Evolutionary conservation across 2,888 invertebrate species (phyloP).

Genomic region (Odontocolon sp.): DNA sequence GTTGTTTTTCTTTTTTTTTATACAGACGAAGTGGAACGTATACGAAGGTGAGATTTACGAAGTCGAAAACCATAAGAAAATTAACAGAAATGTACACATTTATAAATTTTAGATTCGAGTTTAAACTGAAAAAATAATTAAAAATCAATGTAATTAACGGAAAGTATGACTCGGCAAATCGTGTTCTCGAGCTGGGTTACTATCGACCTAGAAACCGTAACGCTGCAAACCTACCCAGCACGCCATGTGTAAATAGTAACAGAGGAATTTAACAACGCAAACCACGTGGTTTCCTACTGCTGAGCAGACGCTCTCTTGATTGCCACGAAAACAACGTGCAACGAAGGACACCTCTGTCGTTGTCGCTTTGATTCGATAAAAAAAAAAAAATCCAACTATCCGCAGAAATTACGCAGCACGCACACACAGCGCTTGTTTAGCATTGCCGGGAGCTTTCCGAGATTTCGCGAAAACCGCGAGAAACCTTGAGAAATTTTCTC

Average conservation of each 20-base stretch:
- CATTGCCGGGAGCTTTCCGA: no score
- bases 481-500: not conserved
- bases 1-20: no score
- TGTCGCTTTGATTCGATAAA: constrained; percentile 39
- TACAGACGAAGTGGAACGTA: no score
- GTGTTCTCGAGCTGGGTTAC: not conserved
- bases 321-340: constrained; percentile 17
- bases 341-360: constrained; percentile 38
- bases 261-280: not conserved
- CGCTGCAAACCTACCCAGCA: constrained; percentile 18
- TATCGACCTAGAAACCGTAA: constrained; percentile 30
- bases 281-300: constrained; percentile 29
- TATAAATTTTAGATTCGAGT: no score
- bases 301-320: not conserved
- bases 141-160: constrained; percentile 13
- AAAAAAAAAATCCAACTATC: constrained; percentile 41
- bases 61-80: no score
- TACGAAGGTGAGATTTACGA: no score
- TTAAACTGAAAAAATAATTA: not conserved
- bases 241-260: constrained; percentile 2
- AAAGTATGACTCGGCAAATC: not conserved
- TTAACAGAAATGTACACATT: no score
- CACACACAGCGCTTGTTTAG: not conserved
- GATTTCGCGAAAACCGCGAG: not conserved
- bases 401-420: constrained; percentile 19